phyloP scores from a whole-genome alignment of 2,888 invertebrate species.

The Lycocerus yunnanus region DNA sequence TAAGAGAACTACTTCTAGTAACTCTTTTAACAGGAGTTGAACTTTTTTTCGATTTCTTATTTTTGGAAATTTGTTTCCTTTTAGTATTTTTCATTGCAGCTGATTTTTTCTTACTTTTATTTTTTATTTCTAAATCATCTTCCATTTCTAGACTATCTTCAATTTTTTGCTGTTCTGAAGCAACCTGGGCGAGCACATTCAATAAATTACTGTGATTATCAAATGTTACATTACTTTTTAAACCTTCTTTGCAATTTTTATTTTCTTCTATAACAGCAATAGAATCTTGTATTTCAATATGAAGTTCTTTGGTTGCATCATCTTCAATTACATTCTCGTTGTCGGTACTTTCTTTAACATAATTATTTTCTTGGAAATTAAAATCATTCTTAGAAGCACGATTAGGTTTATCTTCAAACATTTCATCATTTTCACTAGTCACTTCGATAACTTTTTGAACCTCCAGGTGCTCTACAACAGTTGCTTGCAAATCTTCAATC shows the following conservation, averaged over 20 bases:
- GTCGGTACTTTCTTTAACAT: neutral
- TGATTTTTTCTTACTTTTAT: neutral
- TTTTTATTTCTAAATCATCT: neutral
- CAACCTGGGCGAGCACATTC: neutral
- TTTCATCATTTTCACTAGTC: neutral
- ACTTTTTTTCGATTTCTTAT: neutral
- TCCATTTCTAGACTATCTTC: neutral
- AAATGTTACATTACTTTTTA: neutral
- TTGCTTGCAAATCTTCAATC: neutral
- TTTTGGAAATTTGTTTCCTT: neutral
- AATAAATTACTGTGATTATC: neutral
- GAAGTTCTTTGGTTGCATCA: neutral
- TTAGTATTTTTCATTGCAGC: neutral
- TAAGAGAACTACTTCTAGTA: slow-evolving; percentile 11
- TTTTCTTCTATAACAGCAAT: neutral
- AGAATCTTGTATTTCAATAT: neutral
- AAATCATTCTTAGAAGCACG: neutral
- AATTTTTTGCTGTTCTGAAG: neutral
- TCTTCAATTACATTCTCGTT: neutral
- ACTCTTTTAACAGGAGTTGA: slow-evolving; percentile 4
- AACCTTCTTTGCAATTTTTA: neutral
- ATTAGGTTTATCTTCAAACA: neutral
- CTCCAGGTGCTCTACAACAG: neutral
- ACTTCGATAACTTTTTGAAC: neutral
- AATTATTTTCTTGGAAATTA: neutral